These are phyloP conservation scores for Felis catus DNA, from an alignment of 2,113 vertebrate species.

Conservation along the genomic window F.catus_Fca126_mat1.0 CM031419.1:73187001-73187500, in stretches of 20 bases:
- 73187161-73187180: background rate
- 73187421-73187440: too few relatives aligned
- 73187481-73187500: background rate
- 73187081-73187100: conserved; percentile 34
- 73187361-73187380: too few relatives aligned
- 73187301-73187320: background rate
- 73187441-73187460: too few relatives aligned
- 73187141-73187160: background rate
- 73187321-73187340: too few relatives aligned
- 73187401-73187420: too few relatives aligned
- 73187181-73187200: background rate
- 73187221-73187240: conserved; percentile 12
- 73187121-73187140: conserved; percentile 8
- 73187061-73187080: background rate
- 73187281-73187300: background rate
- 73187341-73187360: too few relatives aligned
- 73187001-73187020: background rate
- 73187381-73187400: too few relatives aligned
- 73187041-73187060: conserved; percentile 9
- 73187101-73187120: background rate
- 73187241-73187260: background rate
- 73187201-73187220: background rate
- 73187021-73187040: background rate
- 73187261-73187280: background rate
- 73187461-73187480: too few relatives aligned